phyloP scores from a whole-genome alignment of 2,888 invertebrate species.

The Chalcosyrphus nemorum region DNA sequence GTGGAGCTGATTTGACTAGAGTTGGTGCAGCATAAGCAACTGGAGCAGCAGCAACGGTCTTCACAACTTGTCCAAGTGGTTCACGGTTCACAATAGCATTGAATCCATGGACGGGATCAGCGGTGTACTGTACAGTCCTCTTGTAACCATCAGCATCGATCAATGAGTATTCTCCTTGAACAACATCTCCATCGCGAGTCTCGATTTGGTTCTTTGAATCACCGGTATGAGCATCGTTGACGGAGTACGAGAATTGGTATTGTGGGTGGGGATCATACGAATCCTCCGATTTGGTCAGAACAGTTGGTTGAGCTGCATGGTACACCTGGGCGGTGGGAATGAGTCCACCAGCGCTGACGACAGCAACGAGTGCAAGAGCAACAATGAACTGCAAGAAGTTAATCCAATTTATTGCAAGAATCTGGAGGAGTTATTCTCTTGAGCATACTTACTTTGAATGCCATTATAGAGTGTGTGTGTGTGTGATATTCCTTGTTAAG shows the following conservation, averaged over 20 bases:
- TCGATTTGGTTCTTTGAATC: constrained; percentile 82
- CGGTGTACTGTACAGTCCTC: constrained; percentile 82
- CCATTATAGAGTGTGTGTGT: constrained; percentile 7
- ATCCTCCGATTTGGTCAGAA: constrained; percentile 32
- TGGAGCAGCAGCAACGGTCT: constrained; percentile 64
- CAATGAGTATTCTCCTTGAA: constrained; percentile 81
- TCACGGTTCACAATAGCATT: constrained; percentile 82
- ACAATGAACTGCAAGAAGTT: constrained; percentile 74
- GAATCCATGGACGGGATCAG: constrained; percentile 82
- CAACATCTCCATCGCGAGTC: constrained; percentile 81
- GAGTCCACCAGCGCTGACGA: constrained; percentile 75
- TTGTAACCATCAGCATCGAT: constrained; percentile 82
- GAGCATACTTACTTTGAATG: constrained; percentile 21
- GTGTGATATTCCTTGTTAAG: constrained; percentile 23
- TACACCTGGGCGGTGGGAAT: constrained; percentile 46
- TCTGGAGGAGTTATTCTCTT: neutral
- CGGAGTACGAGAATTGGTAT: constrained; percentile 79
- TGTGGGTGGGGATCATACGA: constrained; percentile 69
- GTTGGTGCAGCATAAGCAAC: constrained; percentile 67
- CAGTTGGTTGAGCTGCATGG: constrained; percentile 30
- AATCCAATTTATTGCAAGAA: neutral
- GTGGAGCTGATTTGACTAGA: constrained; percentile 36
- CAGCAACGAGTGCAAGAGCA: constrained; percentile 75
- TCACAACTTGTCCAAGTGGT: constrained; percentile 74
- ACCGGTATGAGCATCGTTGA: constrained; percentile 81